Conservation (phyloP, 2,888 invertebrate species). For the Iphiclides podalirius region DNA sequence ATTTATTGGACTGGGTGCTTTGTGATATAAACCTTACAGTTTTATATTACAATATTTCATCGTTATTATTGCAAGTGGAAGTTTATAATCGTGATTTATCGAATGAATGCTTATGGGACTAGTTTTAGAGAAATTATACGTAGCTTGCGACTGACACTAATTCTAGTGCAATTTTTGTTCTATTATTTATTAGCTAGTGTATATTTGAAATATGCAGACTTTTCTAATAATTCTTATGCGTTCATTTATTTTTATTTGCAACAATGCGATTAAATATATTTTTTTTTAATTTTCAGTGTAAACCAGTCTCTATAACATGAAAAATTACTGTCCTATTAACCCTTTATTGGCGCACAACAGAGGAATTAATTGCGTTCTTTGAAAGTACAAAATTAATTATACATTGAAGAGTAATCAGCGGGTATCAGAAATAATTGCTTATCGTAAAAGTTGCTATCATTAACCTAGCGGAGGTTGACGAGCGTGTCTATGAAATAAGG, state of each 20-base stretch:
- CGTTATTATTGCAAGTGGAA: not conserved
- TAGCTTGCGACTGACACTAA: not conserved
- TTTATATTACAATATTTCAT: not conserved
- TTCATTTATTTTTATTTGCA: no score
- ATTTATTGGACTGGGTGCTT: not conserved
- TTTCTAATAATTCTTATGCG: no score
- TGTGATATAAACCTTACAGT: not conserved
- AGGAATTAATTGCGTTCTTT: slow-evolving; percentile 17
- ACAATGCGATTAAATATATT: no score
- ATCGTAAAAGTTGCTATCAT: slow-evolving; percentile 23
- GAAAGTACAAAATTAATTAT: slow-evolving; percentile 22
- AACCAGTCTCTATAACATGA: slow-evolving; percentile 2
- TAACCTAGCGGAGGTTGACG: slow-evolving; percentile 17
- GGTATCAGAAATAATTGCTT: slow-evolving; percentile 23
- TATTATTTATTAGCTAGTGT: not conserved
- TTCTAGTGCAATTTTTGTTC: not conserved
- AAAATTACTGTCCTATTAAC: slow-evolving; percentile 12
- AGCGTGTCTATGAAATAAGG: slow-evolving; percentile 12
- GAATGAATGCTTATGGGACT: not conserved
- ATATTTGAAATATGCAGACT: no score
- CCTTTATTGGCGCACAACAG: slow-evolving; percentile 2
- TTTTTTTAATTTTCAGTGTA: no score
- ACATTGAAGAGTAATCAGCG: slow-evolving; percentile 22
- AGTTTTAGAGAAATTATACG: not conserved
- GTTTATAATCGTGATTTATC: not conserved